Evolutionary conservation across 2,113 vertebrate species (phyloP).

Genomic region (Myrmophylax atrothorax): DNA sequence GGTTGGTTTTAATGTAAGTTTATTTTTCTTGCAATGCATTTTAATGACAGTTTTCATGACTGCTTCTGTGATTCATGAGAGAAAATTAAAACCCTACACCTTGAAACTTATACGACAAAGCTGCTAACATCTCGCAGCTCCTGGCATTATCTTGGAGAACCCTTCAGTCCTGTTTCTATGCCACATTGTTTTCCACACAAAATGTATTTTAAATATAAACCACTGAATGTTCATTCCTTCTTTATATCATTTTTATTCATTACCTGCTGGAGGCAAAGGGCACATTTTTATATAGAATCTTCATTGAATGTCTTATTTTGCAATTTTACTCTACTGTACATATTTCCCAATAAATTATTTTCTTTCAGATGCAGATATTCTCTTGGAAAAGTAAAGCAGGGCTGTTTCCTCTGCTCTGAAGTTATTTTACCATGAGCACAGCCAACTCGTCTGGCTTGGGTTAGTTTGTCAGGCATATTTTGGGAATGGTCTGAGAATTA

Average conservation of each 20-base stretch:
- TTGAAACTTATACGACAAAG: slow-evolving; percentile 58
- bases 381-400: slow-evolving; percentile 56
- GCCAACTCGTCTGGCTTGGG: not conserved
- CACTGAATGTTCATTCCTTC: slow-evolving; percentile 64
- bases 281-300: slow-evolving; percentile 60
- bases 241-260: slow-evolving; percentile 61
- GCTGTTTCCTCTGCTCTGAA: slow-evolving; percentile 21
- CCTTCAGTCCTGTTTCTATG: slow-evolving; percentile 69
- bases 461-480: slow-evolving; percentile 30
- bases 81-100: slow-evolving; percentile 73
- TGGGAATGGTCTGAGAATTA: not conserved
- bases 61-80: slow-evolving; percentile 59
- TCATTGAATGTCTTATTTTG: slow-evolving; percentile 75
- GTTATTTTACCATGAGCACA: not conserved
- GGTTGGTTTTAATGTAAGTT: slow-evolving; percentile 65
- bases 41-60: slow-evolving; percentile 66
- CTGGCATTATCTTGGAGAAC: slow-evolving; percentile 69
- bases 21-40: slow-evolving; percentile 74
- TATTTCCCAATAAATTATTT: slow-evolving; percentile 73
- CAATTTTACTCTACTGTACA: slow-evolving; percentile 69
- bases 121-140: slow-evolving; percentile 60
- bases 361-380: slow-evolving; percentile 74
- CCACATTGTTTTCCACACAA: slow-evolving; percentile 72
- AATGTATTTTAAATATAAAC: slow-evolving; percentile 73
- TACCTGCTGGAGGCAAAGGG: slow-evolving; percentile 52